Conservation (phyloP, 1,140 invertebrate genomes). For the Trichomalopsis sarcophagae region DNA sequence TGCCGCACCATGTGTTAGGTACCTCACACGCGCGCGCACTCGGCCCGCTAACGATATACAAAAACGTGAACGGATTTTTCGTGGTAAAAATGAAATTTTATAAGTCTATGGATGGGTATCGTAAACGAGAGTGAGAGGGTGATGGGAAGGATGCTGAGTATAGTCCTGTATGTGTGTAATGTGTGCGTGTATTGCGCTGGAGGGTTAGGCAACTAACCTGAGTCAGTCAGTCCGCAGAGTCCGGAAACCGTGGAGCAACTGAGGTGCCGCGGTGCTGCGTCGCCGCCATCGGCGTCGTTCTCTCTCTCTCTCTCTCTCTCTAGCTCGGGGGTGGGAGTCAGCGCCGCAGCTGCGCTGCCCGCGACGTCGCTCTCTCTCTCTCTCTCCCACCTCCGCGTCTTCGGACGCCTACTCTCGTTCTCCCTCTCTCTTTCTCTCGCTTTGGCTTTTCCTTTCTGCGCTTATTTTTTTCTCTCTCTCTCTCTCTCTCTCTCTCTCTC, state of each 20-base stretch:
- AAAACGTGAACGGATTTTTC: no score
- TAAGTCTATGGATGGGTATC: no score
- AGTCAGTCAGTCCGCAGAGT: slow-evolving; percentile 60
- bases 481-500: background rate
- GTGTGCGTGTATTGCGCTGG: background rate
- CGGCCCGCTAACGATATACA: no score
- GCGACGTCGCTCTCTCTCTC: background rate
- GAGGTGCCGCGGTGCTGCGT: slow-evolving; percentile 50
- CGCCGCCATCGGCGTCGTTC: slow-evolving; percentile 26
- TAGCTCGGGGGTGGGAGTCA: background rate
- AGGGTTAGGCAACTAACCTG: slow-evolving; percentile 52
- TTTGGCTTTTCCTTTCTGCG: background rate
- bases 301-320: background rate
- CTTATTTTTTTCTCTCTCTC: background rate
- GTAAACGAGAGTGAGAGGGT: no score
- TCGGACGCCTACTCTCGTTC: background rate
- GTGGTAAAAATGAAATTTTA: no score
- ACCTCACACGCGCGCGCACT: no score
- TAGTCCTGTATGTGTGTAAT: no score
- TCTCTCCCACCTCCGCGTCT: background rate
- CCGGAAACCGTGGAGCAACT: slow-evolving; percentile 63
- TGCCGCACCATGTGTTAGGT: no score
- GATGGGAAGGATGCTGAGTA: no score
- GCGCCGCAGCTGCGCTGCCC: slow-evolving; percentile 16
- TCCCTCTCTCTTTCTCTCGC: background rate